Percentiles rank a stretch among this genome's conserved stretches.
Evolutionary conservation across 30 jellyfish, hydroid and myxozoan species (phyloP).

Genomic region (Calvadosia cruxmelitensis): DNA sequence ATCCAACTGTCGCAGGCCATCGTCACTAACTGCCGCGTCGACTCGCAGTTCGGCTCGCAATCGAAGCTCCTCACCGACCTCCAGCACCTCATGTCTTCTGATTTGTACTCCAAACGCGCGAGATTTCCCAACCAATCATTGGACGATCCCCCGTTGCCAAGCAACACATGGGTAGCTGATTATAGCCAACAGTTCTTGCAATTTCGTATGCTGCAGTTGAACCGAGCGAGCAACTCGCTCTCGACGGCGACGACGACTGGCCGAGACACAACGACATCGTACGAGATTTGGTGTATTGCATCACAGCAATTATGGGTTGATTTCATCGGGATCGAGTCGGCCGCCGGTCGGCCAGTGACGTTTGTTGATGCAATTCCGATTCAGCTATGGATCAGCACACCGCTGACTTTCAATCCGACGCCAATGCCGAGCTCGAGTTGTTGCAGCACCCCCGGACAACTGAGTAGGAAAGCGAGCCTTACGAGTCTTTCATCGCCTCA

Average conservation of each 20-base stretch:
- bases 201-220: neutral
- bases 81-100: constrained; percentile 52
- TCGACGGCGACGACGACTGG: neutral
- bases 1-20: constrained; percentile 84
- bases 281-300: constrained; percentile 76
- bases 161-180: constrained; percentile 74
- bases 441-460: neutral
- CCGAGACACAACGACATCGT: neutral
- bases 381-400: constrained; percentile 71
- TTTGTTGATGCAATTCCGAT: constrained; percentile 88
- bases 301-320: constrained; percentile 92
- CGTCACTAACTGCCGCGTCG: constrained; percentile 80
- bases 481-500: neutral
- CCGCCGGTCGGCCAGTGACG: constrained; percentile 78
- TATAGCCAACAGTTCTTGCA: constrained; percentile 8
- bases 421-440: neutral
- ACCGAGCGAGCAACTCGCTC: neutral
- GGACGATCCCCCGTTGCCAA: constrained; percentile 61
- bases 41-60: constrained; percentile 44
- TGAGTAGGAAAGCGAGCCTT: neutral
- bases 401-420: constrained; percentile 6
- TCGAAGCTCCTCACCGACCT: constrained; percentile 75
- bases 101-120: constrained; percentile 43
- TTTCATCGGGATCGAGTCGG: constrained; percentile 52
- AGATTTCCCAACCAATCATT: constrained; percentile 41